phyloP scores from a whole-genome alignment of 2,888 invertebrate genomes.

The Synergus itoensis region DNA sequence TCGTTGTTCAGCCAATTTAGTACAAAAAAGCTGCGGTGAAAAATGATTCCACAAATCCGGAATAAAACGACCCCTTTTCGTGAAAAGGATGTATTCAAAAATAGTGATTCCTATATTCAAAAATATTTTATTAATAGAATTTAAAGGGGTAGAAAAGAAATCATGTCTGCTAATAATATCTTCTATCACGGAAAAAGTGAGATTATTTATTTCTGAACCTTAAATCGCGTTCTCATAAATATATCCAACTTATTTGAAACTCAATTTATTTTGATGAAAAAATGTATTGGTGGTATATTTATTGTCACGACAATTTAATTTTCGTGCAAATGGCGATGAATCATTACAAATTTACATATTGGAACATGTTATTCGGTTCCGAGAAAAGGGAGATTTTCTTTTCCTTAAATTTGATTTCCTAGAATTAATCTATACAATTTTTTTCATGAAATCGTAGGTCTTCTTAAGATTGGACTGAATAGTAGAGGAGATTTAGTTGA shows the following conservation, averaged over 20 bases:
- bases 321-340: background rate
- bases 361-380: constrained; percentile 3
- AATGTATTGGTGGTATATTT: background rate
- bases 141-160: background rate
- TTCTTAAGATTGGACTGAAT: background rate
- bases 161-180: background rate
- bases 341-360: background rate
- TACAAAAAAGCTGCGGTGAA: constrained; percentile 6
- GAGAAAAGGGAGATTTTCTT: background rate
- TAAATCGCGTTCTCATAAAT: background rate
- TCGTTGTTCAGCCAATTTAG: constrained; percentile 19
- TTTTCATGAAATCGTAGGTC: background rate
- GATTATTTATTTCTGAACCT: background rate
- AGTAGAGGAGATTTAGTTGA: background rate
- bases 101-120: background rate
- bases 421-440: background rate
- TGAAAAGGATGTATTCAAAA: background rate
- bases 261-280: background rate
- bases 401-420: background rate
- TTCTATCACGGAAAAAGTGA: background rate
- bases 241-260: background rate
- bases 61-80: background rate
- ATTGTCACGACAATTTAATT: background rate
- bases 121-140: background rate
- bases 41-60: constrained; percentile 8